phyloP scores from a whole-genome alignment of 2,113 vertebrate species.

The Thryonomys swinderianus region DNA sequence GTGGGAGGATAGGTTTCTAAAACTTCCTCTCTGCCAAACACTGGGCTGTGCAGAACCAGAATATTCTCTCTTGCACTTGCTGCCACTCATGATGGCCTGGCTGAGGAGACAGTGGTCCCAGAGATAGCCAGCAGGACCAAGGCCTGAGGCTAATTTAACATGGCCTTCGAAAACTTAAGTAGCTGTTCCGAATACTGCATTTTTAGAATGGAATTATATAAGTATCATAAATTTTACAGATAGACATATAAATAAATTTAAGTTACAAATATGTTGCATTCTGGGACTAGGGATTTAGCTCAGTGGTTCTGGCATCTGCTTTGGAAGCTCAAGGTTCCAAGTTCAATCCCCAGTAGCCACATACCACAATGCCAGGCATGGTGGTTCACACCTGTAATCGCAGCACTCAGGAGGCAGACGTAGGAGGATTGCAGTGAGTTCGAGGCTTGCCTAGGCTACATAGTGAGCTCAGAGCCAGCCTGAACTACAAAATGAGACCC shows the following conservation, averaged over 20 bases:
- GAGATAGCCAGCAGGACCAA: not conserved
- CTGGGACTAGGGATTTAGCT: too few relatives aligned
- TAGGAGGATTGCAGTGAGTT: too few relatives aligned
- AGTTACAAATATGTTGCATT: conserved; percentile 7
- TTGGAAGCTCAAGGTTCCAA: too few relatives aligned
- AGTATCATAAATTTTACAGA: not conserved
- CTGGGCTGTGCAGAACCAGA: not conserved
- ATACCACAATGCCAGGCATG: too few relatives aligned
- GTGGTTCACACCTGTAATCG: too few relatives aligned
- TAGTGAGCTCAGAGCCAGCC: too few relatives aligned
- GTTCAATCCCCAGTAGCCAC: too few relatives aligned
- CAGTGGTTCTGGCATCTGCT: too few relatives aligned
- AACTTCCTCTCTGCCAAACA: not conserved
- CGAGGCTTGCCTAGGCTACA: too few relatives aligned
- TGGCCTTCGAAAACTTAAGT: not conserved
- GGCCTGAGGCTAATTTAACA: not conserved
- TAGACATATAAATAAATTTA: not conserved
- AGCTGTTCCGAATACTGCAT: not conserved
- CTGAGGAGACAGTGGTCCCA: not conserved
- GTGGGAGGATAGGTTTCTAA: not conserved
- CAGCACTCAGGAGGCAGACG: too few relatives aligned
- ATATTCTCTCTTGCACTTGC: not conserved
- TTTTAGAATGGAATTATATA: not conserved
- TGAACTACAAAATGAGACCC: too few relatives aligned
- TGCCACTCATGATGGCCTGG: not conserved